phyloP scores from a whole-genome alignment of 1,140 invertebrate genomes.

The Trichogramma pretiosum region DNA sequence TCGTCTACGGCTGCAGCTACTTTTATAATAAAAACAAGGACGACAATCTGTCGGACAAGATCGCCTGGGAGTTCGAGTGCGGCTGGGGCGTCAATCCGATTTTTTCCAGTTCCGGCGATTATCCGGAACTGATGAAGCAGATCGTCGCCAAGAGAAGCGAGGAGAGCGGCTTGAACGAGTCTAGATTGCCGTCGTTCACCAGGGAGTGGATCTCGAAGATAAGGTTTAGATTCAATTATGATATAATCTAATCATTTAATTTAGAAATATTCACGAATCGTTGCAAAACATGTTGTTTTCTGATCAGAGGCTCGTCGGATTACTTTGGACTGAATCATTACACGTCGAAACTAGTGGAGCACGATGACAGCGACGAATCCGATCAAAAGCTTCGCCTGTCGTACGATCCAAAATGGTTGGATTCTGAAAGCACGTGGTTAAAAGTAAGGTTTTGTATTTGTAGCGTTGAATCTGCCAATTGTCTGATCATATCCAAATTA shows the following conservation, averaged over 20 bases:
- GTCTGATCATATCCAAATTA: not conserved
- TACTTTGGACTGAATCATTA: constrained; percentile 58
- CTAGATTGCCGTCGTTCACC: constrained; percentile 46
- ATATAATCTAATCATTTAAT: not conserved
- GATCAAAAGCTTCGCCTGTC: constrained; percentile 23
- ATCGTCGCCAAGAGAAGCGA: constrained; percentile 47
- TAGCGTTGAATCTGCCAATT: not conserved
- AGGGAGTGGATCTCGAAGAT: constrained; percentile 42
- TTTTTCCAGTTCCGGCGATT: constrained; percentile 50
- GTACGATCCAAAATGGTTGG: constrained; percentile 26
- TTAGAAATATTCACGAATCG: too few relatives aligned
- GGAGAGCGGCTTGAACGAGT: constrained; percentile 43
- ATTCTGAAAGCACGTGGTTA: constrained; percentile 28
- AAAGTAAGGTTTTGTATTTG: constrained; percentile 38
- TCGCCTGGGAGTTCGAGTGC: constrained; percentile 37
- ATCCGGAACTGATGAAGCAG: constrained; percentile 49
- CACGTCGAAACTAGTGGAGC: constrained; percentile 34
- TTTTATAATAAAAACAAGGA: constrained; percentile 18
- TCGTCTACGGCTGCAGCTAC: constrained; percentile 15
- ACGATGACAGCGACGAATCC: constrained; percentile 17
- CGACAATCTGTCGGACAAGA: constrained; percentile 22
- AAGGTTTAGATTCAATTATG: constrained; percentile 20
- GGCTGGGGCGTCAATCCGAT: constrained; percentile 59
- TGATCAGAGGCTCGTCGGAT: constrained; percentile 46
- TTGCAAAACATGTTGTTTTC: too few relatives aligned